Conservation (phyloP, 2,797 vertebrate genomes). For the Manis crassicaudata region DNA sequence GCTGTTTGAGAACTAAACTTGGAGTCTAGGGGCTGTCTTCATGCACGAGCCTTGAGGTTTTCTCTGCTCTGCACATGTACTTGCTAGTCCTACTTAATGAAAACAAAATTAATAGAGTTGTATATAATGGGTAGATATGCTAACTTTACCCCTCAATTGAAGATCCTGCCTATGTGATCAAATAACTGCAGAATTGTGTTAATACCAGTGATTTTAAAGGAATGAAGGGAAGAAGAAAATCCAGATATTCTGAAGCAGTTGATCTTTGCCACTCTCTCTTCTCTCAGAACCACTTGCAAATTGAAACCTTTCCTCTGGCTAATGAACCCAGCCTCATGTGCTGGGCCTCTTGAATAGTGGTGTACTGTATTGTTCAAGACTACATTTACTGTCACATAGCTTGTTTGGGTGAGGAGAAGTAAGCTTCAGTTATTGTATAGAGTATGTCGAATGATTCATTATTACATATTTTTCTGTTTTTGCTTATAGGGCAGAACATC, state of each 20-base stretch:
- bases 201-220: slow-evolving; percentile 50
- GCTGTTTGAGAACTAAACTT: neutral
- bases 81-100: neutral
- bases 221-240: neutral
- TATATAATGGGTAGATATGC: neutral
- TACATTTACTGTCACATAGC: neutral
- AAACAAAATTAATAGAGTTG: neutral
- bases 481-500: slow-evolving; percentile 92
- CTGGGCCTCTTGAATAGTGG: neutral
- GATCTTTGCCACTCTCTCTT: neutral
- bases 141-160: neutral
- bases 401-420: slow-evolving; percentile 31
- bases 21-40: neutral
- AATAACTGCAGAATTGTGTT: neutral
- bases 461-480: slow-evolving; percentile 60
- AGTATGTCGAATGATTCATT: neutral
- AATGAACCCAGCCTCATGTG: neutral
- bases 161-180: neutral
- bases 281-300: neutral
- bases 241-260: neutral
- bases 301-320: neutral
- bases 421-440: neutral
- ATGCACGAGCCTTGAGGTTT: neutral
- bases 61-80: neutral
- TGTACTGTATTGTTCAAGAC: neutral